A percentile compares a stretch with the other conserved stretches of the same genome.
Conservation (phyloP, 2,797 vertebrate species). For the Orientallactaga sibirica region DNA sequence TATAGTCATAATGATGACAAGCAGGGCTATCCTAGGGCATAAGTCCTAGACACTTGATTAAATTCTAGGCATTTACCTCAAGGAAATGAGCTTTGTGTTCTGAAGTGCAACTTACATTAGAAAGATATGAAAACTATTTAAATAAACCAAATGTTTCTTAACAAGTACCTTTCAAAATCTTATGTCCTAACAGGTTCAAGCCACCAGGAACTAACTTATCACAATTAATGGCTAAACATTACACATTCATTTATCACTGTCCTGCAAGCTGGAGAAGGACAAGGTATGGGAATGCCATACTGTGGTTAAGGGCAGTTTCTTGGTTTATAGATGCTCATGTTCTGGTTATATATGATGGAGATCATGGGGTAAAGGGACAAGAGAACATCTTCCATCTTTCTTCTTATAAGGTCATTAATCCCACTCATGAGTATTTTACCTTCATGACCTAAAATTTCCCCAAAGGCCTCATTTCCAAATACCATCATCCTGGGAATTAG, state of each 20-base stretch:
- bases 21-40: not conserved
- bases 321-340: not conserved
- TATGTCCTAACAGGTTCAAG: not conserved
- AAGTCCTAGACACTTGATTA: not conserved
- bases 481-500: not conserved
- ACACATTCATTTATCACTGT: not conserved
- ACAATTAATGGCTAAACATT: not conserved
- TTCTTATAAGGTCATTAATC: not conserved
- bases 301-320: not conserved
- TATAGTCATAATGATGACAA: not conserved
- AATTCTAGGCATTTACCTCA: not conserved
- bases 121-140: conserved; percentile 1
- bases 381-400: too few species aligned
- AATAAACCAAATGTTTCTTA: not conserved
- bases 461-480: not conserved
- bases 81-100: not conserved
- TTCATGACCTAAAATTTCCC: not conserved
- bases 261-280: not conserved
- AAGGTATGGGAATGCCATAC: not conserved
- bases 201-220: not conserved
- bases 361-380: not conserved
- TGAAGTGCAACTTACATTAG: not conserved
- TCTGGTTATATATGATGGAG: not conserved
- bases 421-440: not conserved
- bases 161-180: not conserved